Percentiles rank a stretch among this genome's conserved stretches.
These are phyloP conservation scores for Lucilia sericata DNA, from an alignment of 1,140 invertebrate genomes.

Conservation along the genomic window DNA sequence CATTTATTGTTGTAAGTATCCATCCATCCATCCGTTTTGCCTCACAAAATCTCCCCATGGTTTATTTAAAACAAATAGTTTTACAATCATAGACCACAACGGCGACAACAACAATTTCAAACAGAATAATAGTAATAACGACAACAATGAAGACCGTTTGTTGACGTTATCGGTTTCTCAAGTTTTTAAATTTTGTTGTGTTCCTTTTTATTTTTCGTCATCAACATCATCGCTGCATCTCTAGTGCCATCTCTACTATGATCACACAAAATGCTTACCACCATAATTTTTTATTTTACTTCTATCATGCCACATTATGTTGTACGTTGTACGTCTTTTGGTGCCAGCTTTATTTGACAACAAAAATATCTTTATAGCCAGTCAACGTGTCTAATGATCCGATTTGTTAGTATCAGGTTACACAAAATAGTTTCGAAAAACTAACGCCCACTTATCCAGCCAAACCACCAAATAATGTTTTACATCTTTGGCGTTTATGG, in stretches of 20 bases:
- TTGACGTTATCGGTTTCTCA: conserved; percentile 29
- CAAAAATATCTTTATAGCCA: conserved; percentile 42
- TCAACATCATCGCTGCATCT: background rate
- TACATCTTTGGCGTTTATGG: conserved; percentile 37
- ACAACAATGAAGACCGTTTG: conserved; percentile 19
- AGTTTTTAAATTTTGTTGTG: no score
- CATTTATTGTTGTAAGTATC: background rate
- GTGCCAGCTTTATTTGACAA: conserved; percentile 30
- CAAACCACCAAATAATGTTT: conserved; percentile 24
- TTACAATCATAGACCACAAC: conserved; percentile 38
- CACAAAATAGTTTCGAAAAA: background rate
- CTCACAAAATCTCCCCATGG: conserved; percentile 5
- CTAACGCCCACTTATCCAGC: conserved; percentile 26
- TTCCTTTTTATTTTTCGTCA: conserved; percentile 11
- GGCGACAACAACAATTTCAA: conserved; percentile 6
- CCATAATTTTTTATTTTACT: conserved; percentile 12
- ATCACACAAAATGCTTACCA: background rate
- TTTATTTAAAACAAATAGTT: conserved; percentile 41
- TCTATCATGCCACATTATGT: conserved; percentile 12
- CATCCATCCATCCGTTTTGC: background rate
- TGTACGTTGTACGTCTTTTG: background rate
- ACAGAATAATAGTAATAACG: background rate
- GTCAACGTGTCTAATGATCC: conserved; percentile 44
- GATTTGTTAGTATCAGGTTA: conserved; percentile 42
- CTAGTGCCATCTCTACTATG: background rate